Percentiles rank a stretch among this genome's conserved stretches.
These are phyloP conservation scores for Helicoverpa zea DNA, from an alignment of 1,140 invertebrate species.

Conservation along the genomic window DNA sequence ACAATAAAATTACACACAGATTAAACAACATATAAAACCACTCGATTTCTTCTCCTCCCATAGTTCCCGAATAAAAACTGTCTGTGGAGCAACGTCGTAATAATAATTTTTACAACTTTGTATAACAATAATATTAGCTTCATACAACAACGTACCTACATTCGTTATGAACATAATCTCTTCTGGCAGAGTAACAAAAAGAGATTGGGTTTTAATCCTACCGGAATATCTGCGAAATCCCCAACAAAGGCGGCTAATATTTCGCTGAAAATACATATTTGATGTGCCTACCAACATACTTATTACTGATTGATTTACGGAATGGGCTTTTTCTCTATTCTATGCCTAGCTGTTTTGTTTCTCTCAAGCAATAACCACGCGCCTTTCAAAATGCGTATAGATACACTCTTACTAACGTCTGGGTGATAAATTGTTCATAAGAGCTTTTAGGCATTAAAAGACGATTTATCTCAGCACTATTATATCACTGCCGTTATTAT, in stretches of 20 bases:
- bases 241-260: conserved; percentile 59
- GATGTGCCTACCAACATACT: conserved; percentile 56
- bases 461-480: conserved; percentile 34
- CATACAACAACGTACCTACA: conserved; percentile 58
- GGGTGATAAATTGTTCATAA: conserved; percentile 12
- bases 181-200: conserved; percentile 70
- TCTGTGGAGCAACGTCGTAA: conserved; percentile 40
- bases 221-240: conserved; percentile 62
- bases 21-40: conserved; percentile 35
- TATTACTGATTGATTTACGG: conserved; percentile 58
- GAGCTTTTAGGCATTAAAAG: conserved; percentile 22
- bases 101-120: conserved; percentile 55
- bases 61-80: conserved; percentile 47
- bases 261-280: conserved; percentile 59
- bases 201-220: conserved; percentile 75
- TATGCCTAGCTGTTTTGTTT: conserved; percentile 15
- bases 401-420: conserved; percentile 7
- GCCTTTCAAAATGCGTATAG: conserved; percentile 14
- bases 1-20: conserved; percentile 32
- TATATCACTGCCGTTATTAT: conserved; percentile 22
- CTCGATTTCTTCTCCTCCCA: conserved; percentile 38
- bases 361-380: conserved; percentile 6
- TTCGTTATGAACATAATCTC: conserved; percentile 64
- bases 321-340: conserved; percentile 40
- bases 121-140: conserved; percentile 51